phyloP scores from a whole-genome alignment of 1,140 invertebrate species.

The Doryteuthis pealeii region DNA sequence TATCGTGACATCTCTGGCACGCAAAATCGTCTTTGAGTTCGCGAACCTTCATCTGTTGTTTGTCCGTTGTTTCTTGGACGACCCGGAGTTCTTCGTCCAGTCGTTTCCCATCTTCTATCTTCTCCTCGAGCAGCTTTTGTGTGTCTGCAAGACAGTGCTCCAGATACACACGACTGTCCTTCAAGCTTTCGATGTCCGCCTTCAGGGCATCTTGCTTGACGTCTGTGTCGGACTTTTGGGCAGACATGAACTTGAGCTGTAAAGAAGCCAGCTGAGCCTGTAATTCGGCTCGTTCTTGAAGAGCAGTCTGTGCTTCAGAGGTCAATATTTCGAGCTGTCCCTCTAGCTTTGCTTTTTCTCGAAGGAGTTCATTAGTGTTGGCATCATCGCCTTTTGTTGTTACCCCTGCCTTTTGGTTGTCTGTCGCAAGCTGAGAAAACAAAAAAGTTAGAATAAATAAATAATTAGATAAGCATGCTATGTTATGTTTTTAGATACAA shows the following conservation, averaged over 20 bases:
- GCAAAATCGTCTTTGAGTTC: constrained; percentile 56
- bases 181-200: constrained; percentile 45
- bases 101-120: constrained; percentile 49
- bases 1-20: constrained; percentile 56
- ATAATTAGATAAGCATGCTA: too few relatives aligned
- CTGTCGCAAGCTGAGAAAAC: too few relatives aligned
- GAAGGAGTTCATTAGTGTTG: constrained; percentile 40
- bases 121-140: constrained; percentile 55
- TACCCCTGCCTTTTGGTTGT: neutral
- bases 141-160: constrained; percentile 54
- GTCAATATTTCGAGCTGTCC: constrained; percentile 59
- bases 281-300: constrained; percentile 54
- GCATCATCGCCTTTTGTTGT: neutral
- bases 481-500: too few relatives aligned
- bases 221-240: constrained; percentile 23
- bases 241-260: constrained; percentile 41
- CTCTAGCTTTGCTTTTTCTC: constrained; percentile 60
- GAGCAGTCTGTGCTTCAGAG: constrained; percentile 50
- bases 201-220: constrained; percentile 34
- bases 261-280: constrained; percentile 49
- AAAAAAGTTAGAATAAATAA: too few relatives aligned
- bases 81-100: constrained; percentile 54
- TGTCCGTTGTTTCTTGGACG: constrained; percentile 43
- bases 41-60: constrained; percentile 42
- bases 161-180: constrained; percentile 38